phyloP scores from a whole-genome alignment of 2,113 vertebrate species.

The Actenoides hombroni region DNA sequence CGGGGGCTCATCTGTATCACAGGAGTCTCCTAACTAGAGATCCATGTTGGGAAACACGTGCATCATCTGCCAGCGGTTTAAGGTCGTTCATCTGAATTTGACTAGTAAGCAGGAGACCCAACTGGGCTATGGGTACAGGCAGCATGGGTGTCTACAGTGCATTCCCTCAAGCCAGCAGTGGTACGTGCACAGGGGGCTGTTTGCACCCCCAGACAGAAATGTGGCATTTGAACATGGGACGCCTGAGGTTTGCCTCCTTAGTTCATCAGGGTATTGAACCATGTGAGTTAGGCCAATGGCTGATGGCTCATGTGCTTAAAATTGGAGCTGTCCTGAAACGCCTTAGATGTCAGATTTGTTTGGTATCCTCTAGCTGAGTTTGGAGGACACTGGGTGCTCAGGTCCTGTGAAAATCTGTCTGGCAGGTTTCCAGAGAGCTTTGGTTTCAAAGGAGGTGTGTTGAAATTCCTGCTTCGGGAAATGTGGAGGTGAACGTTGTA shows the following conservation, averaged over 20 bases:
- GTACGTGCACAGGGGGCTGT: background rate
- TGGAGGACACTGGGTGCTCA: background rate
- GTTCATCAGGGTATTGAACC: background rate
- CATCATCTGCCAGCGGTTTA: background rate
- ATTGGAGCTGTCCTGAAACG: background rate
- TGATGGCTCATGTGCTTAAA: background rate
- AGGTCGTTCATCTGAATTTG: background rate
- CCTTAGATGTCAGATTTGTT: background rate
- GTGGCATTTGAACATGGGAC: fast-evolving
- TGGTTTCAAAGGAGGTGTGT: background rate
- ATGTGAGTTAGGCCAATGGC: background rate
- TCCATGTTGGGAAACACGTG: background rate
- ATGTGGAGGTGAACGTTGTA: background rate
- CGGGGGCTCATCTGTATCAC: background rate
- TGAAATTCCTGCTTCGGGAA: background rate
- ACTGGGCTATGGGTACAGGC: background rate
- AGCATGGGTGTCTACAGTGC: background rate
- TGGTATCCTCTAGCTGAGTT: background rate
- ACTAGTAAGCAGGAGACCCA: fast-evolving
- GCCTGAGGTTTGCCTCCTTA: background rate
- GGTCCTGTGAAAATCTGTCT: background rate
- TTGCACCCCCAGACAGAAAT: background rate
- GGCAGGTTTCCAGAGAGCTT: background rate
- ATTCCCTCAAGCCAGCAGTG: fast-evolving
- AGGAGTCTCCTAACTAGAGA: background rate